These are phyloP conservation scores for Macroramphosus scolopax DNA, from an alignment of 2,797 vertebrate genomes.

Conservation along the genomic window DNA sequence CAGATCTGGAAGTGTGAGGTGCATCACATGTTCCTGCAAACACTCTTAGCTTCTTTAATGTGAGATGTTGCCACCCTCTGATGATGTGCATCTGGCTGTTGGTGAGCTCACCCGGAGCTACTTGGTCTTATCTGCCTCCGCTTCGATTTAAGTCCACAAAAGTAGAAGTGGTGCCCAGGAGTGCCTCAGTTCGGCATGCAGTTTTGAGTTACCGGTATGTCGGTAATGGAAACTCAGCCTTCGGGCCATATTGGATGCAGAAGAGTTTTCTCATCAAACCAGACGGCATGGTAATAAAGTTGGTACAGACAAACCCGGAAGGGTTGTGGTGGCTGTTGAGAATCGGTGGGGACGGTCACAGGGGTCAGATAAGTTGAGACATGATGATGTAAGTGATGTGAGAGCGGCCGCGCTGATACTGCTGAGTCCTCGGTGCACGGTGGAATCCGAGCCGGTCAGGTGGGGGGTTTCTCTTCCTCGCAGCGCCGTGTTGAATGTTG, in stretches of 20 bases:
- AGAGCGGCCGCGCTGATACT: constrained; percentile 18
- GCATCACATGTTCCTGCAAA: constrained; percentile 28
- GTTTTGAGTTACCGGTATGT: constrained; percentile 48
- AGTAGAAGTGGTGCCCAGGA: constrained; percentile 39
- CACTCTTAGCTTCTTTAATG: constrained; percentile 54
- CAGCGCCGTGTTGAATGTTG: constrained; percentile 23
- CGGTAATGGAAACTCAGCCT: constrained; percentile 65
- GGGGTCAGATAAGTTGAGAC: constrained; percentile 43
- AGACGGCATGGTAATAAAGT: constrained; percentile 50
- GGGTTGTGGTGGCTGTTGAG: constrained; percentile 40
- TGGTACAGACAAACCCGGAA: constrained; percentile 45
- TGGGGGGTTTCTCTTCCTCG: too few species aligned
- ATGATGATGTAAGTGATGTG: constrained; percentile 40
- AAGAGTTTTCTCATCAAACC: constrained; percentile 64
- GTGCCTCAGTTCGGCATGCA: constrained; percentile 46
- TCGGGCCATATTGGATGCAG: constrained; percentile 45
- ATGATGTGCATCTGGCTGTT: constrained; percentile 58
- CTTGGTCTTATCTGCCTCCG: constrained; percentile 53
- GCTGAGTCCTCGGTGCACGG: constrained; percentile 14
- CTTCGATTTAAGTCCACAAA: constrained; percentile 57
- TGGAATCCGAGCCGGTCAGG: too few species aligned
- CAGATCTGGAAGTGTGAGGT: constrained; percentile 12
- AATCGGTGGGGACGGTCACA: constrained; percentile 14
- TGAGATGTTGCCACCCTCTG: constrained; percentile 38
- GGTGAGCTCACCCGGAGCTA: constrained; percentile 62